Evolutionary conservation across 2,113 vertebrate genomes (phyloP), one percentile per base, ranked within the genome.

Genomic region (Nothocercus nigrocapillus): DNA sequence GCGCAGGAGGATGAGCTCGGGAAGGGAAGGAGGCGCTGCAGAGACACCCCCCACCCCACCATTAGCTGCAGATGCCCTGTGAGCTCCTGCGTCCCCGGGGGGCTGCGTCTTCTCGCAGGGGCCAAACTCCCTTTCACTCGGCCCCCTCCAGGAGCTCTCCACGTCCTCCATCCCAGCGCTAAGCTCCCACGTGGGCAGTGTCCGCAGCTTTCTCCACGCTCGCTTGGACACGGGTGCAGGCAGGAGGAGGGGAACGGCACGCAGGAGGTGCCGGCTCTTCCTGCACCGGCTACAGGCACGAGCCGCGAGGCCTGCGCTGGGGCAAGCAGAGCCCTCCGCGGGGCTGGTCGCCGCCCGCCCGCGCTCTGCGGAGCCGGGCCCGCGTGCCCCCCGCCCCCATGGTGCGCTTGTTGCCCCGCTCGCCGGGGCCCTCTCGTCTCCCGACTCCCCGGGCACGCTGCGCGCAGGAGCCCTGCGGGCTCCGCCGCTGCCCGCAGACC

Each of bases 281-380:
- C 30, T 49, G 13, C 11, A 3, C 22, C 34, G 77, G 73, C 38
- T 14, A 72, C 61, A 67, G 14, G 15, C 27, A 30, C 28, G 6
- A 78, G 56, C 30, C 89, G 54, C 76, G 73, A 22, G 42, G 28
- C n/a, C 76, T 53, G 32, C 13, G 34, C 22, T 13, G 53, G 47
- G 54, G 17, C 30, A 49, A 44, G 5, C 2, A 2, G 1, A 15
- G 45, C 2, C 21, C 14, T 36, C n/a, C 3, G 30, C 34, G 9
- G 28, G 32, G 32, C 24, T 11, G 38, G 13, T 32, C 51, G 2
- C 40, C 58, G 19, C 19, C 10, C 5, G 32, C 45, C 2, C 2
- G 19, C 19, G 47, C 44, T 44, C 7, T 0, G 7, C 47, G 30
- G 59, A 76, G 28, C 83, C 40, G 27, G 28, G 38, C 40, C 59